Conservation (phyloP, 2,888 invertebrate genomes). For the Caenorhabditis becei region DNA sequence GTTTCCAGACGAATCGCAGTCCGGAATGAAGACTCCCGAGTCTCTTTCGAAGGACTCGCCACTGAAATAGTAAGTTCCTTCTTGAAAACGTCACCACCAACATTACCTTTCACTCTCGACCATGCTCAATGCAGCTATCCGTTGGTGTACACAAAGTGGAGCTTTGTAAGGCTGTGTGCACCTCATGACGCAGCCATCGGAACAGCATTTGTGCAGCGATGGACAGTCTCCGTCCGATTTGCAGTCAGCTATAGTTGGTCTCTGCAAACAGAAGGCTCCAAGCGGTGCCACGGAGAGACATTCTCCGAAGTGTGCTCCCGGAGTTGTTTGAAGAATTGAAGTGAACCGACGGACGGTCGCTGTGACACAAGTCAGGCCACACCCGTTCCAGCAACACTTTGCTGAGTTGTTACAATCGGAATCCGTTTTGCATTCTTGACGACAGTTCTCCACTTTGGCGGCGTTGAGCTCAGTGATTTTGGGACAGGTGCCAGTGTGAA, state of each 20-base stretch:
- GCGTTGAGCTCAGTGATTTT: constrained; percentile 49
- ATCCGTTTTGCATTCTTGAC: constrained; percentile 71
- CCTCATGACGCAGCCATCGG: constrained; percentile 75
- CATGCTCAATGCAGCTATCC: constrained; percentile 44
- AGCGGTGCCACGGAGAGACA: constrained; percentile 61
- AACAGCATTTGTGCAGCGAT: constrained; percentile 76
- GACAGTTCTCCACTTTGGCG: constrained; percentile 62
- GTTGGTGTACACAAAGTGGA: constrained; percentile 61
- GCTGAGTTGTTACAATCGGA: constrained; percentile 69
- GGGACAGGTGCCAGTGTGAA: constrained; percentile 72
- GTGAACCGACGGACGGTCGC: neutral
- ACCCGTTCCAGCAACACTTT: constrained; percentile 80
- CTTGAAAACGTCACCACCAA: no score
- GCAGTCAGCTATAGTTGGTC: constrained; percentile 64
- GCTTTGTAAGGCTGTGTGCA: constrained; percentile 70
- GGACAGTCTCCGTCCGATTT: constrained; percentile 74
- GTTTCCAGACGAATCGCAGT: constrained; percentile 70
- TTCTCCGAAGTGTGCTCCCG: constrained; percentile 58
- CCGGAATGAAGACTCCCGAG: constrained; percentile 57
- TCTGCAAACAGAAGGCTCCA: constrained; percentile 66
- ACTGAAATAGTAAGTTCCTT: neutral
- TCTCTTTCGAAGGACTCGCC: constrained; percentile 30
- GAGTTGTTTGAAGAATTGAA: constrained; percentile 39
- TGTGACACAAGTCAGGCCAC: constrained; percentile 73
- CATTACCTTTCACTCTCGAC: constrained; percentile 19